Evolutionary conservation across 2,888 invertebrate species (phyloP), one percentile per base, ranked within the genome.

Genomic region (Merodon equestris): DNA sequence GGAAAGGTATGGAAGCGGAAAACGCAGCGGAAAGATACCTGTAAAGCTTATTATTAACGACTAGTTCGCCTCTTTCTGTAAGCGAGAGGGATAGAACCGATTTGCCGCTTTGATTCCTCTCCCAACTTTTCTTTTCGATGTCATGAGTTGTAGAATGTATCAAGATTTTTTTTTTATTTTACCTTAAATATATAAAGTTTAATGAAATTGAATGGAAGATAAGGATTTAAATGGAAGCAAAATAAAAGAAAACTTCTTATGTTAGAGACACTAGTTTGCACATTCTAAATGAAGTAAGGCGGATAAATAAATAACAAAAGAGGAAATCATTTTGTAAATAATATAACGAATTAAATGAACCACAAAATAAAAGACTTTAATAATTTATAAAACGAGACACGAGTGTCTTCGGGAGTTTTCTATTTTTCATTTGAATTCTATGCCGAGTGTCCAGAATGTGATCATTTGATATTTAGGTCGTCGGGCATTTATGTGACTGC

Each of bases 311-410:
- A 63, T 54, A 63, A 63, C 57, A 64, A 74, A 68, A 34, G 58
- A 64, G 61, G 40, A 61, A 61, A 74, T 63, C 50, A 74, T 79
- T 79, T 79, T 79, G 79, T 79, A 79, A 79, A 79, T 79, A 79
- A 73, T 47, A 50, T 70, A 74, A 73, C 54, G 58, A 64, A 66
- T 63, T 57, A 66, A 76, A 76, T 56, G 60, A 66, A 71, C 34
- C 72, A 77, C 61, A 72, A 68, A 51, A 76, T 51, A 77, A 77
- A 77, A 77, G 73, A 77, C 72, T 73, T 73, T 72, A 77, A 77
- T 77, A 77, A 79, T 79, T 79, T 79, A 79, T 74, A 74, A 74
- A 74, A 74, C 63, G 68, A 27, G 27, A 27, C 27, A 27, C 7
- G 27, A 27, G 27, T 27, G 27, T 27, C 7, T 27, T 27, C 27